Evolutionary conservation across 2,113 vertebrate genomes (phyloP).

Genomic region (Microtus pennsylvanicus): DNA sequence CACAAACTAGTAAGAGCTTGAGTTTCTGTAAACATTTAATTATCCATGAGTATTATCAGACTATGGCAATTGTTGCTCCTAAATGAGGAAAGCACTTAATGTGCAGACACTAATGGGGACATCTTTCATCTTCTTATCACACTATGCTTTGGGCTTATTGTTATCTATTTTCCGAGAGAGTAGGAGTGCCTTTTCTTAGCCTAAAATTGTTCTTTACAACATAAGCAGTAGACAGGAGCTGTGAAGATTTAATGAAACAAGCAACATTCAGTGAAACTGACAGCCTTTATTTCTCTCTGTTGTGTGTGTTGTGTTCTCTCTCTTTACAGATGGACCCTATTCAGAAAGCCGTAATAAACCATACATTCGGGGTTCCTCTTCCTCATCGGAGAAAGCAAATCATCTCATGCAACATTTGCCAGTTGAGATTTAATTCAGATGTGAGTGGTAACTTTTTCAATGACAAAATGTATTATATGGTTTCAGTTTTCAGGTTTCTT

Average conservation of each 20-base stretch:
- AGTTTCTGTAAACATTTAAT: conserved; percentile 68
- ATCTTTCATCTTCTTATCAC: conserved; percentile 71
- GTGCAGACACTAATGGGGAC: conserved; percentile 16
- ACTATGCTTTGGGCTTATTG: conserved; percentile 1
- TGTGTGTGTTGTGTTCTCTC: conserved; percentile 79
- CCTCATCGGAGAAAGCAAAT: conserved; percentile 94
- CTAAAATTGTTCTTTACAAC: conserved; percentile 70
- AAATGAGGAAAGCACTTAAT: conserved; percentile 58
- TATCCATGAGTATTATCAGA: conserved; percentile 59
- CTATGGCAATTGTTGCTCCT: conserved; percentile 28
- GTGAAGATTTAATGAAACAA: conserved; percentile 69
- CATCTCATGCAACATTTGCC: conserved; percentile 96
- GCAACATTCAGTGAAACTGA: conserved; percentile 78
- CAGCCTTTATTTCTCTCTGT: conserved; percentile 88
- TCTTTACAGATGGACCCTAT: conserved; percentile 97
- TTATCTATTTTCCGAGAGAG: conserved; percentile 56
- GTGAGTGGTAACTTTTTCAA: conserved; percentile 90
- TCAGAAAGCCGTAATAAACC: conserved; percentile 98
- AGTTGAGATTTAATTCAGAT: conserved; percentile 99
- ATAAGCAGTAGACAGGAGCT: conserved; percentile 42
- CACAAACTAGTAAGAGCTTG: conserved; percentile 18
- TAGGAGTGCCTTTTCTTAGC: conserved; percentile 65
- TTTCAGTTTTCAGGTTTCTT: conserved; percentile 60
- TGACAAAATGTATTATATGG: conserved; percentile 70
- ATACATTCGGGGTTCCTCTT: conserved; percentile 95